Evolutionary conservation across 2,113 vertebrate genomes (phyloP).

Genomic region (Egretta garzetta): DNA sequence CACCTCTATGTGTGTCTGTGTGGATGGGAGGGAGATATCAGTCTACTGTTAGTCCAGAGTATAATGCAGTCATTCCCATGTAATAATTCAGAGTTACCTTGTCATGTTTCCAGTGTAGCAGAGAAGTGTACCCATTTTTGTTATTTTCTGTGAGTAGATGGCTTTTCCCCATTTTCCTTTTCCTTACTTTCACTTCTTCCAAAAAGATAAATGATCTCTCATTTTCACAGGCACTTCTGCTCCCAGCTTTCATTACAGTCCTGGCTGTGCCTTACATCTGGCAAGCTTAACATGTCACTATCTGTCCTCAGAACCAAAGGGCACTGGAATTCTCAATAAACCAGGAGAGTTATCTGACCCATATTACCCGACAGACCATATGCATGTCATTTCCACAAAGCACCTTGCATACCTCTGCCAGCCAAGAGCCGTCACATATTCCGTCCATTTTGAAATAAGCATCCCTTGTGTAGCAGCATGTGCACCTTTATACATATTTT

Average conservation of each 20-base stretch:
- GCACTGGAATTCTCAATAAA: constrained; percentile 30
- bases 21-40: background rate
- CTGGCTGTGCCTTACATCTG: background rate
- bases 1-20: background rate
- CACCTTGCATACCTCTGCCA: background rate
- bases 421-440: background rate
- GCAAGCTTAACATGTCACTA: constrained; percentile 13
- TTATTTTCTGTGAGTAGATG: background rate
- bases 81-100: background rate
- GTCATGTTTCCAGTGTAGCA: background rate
- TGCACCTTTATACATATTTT: constrained; percentile 59
- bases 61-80: background rate
- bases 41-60: background rate
- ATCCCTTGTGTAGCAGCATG: constrained; percentile 12
- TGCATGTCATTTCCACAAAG: background rate
- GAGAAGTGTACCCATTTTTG: background rate
- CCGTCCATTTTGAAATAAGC: constrained; percentile 13
- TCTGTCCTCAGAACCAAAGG: constrained; percentile 18
- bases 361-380: background rate
- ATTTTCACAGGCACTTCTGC: background rate
- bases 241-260: constrained; percentile 14
- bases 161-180: background rate
- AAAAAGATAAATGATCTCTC: background rate
- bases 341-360: constrained; percentile 3
- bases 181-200: background rate